Base-by-base conservation (phyloP, 1,140 invertebrate genomes). In the Halesus radiatus region DNA sequence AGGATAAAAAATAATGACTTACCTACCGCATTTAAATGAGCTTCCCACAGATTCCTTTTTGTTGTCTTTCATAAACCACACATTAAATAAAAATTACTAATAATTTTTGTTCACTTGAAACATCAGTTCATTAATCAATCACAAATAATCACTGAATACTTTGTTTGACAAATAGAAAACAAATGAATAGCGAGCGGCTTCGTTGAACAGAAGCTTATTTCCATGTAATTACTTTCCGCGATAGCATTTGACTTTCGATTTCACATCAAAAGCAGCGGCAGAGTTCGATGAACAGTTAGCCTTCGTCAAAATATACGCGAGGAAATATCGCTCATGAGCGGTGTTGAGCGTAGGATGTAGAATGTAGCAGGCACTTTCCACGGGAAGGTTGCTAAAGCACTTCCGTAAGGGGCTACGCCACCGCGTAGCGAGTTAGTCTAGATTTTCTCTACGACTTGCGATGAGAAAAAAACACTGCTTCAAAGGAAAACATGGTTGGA, bases 11-110 rank as follows among this genome's bases (percentile, higher is more conserved):
- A 20, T 26, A 74, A 74, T 13, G 70, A 56, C 70, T 74, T 74
- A 74, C 70, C 70, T 74, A 74, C 70, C 70, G 70, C 70, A 74
- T 74, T 22, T 22, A 74, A 54, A 74, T 74, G 70, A 74, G 70
- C 70, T 56, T 74, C 70, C 70, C 3, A 74, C 50, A 56, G 53
- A 74, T 74, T 74, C 70, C 70, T 74, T 74, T 56, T 5, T 23
- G 70, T 54, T 23, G 50, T 74, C 70, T 53, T 56, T 72, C 62
- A 72, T 52, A 72, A 74, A 56, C 13, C 50, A 74, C 70, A 15
- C 18, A 70, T 45, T 29, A 32, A 74, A 74, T 54, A n/a, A 23
- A 6, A 70, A 16, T 45, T 45, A 45, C 52, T 50, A 16, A 70
- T 20, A 20, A 74, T 74, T 26, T 73, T 26, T 74, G 70, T 74